Base-by-base conservation (phyloP, 1,140 invertebrate species). In the Trachymyrmex cornetzi region DNA sequence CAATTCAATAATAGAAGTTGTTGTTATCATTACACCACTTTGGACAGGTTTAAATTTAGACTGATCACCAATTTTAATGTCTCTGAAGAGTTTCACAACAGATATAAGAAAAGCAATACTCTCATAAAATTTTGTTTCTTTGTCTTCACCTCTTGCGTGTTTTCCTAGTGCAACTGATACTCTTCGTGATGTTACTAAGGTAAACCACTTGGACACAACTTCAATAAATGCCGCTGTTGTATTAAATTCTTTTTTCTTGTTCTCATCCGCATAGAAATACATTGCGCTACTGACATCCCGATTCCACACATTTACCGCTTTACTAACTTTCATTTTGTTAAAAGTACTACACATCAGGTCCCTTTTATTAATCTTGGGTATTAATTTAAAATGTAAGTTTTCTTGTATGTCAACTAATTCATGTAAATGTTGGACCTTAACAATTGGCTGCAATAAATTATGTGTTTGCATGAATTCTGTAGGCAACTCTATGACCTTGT, bases 361-460 rank as follows among this genome's bases (percentile, higher is more conserved):
- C 1, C 4, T 22, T 69, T 69, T 48, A 9, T 24, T 22, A 69
- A 69, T 12, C 14, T 48, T 50, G 2, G 34, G 66, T 24, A 24
- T 48, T 69, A 69, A 27, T 69, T 69, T 69, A 7, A 69, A 69
- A 6, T 48, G 11, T 48, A 69, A 27, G 14, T 69, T 69, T 48
- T 69, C 66, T 48, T 69, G 38, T 11, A 69, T 48, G n/a, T 69
- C 38, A 11, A 69, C 5, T 7, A 69, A 50, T 22, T 69, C 66
- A 48, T 12, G 3, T 22, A 69, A 48, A 69, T 69, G 66, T 22
- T 48, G 3, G 5, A 5, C 19, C 9, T 69, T 69, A 9, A 50
- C 66, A 22, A 22, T 2, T n/a, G 66, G n/a, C 0, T 48, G 11
- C 0, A 38, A 69, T 50, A 69, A 69, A 48, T 69, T 69, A 16